Evolutionary conservation across 2,797 vertebrate species (phyloP).

Genomic region (Bradypodion pumilum): DNA sequence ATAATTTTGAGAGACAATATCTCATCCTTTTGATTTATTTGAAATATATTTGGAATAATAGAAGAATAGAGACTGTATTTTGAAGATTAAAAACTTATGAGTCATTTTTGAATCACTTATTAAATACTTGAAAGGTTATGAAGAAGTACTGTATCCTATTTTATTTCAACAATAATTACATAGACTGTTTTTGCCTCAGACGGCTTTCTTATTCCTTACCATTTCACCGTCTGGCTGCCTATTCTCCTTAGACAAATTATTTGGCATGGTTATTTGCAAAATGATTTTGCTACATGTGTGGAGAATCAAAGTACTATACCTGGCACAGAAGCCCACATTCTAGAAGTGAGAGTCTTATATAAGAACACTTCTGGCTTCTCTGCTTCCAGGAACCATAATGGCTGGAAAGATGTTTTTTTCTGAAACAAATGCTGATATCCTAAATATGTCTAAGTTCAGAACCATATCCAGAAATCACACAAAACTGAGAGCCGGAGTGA

Average conservation of each 20-base stretch:
- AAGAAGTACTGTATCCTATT: too few relatives aligned
- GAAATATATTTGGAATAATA: too few relatives aligned
- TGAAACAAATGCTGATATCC: background rate
- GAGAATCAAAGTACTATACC: background rate
- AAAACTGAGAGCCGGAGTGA: background rate
- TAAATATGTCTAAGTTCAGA: background rate
- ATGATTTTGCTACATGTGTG: background rate
- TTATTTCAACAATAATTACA: too few relatives aligned
- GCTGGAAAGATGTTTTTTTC: background rate
- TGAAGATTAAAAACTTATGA: too few relatives aligned
- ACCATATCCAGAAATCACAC: background rate
- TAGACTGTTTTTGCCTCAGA: too few relatives aligned
- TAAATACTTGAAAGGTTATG: too few relatives aligned
- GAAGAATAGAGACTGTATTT: too few relatives aligned
- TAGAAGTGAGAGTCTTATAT: background rate
- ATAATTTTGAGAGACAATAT: too few relatives aligned
- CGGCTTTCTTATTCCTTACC: too few relatives aligned
- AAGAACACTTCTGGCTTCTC: background rate
- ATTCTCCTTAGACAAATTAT: background rate
- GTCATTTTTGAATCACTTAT: too few relatives aligned
- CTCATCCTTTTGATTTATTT: too few relatives aligned
- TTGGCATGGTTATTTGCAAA: background rate
- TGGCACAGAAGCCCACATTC: background rate
- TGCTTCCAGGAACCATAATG: background rate
- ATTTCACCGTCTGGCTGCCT: too few relatives aligned